Evolutionary conservation across 2,888 invertebrate genomes (phyloP).

Genomic region (Conops quadrifasciatus): DNA sequence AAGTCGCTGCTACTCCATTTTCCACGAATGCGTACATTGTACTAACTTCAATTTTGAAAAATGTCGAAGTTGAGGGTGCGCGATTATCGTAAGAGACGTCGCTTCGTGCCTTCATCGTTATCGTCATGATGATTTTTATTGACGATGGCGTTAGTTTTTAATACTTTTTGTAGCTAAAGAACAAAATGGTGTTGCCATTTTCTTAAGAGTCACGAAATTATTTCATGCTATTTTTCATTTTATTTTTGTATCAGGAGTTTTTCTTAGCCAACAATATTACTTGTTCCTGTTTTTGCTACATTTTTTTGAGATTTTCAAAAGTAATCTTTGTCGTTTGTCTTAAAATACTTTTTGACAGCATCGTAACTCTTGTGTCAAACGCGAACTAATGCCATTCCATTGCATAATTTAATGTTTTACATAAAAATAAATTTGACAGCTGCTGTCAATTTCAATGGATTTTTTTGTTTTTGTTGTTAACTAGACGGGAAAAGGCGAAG

Average conservation of each 20-base stretch:
- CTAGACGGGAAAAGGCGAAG: background rate
- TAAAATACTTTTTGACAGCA: background rate
- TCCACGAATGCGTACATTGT: too few species aligned
- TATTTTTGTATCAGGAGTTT: background rate
- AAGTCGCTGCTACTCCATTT: too few species aligned
- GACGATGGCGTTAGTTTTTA: too few species aligned
- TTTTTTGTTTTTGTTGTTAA: background rate
- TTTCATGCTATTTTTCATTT: background rate
- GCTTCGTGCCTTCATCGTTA: too few species aligned
- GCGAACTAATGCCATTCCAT: background rate
- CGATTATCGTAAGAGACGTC: too few species aligned
- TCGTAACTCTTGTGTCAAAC: background rate
- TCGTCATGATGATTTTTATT: too few species aligned
- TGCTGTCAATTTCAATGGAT: background rate
- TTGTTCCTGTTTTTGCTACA: background rate
- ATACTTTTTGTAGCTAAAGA: too few species aligned
- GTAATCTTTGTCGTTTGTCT: background rate
- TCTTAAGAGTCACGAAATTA: too few species aligned
- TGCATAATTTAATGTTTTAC: slow-evolving; percentile 8
- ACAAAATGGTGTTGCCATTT: too few species aligned
- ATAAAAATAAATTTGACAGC: slow-evolving; percentile 10
- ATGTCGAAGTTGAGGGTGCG: too few species aligned
- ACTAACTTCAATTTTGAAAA: too few species aligned
- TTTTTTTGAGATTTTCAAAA: background rate
- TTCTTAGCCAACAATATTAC: too few species aligned